Evolutionary conservation across 92 coral and sea anemone genomes (phyloP), one percentile per base, ranked within the genome.

Genomic region (Zoanthus sansibaricus): DNA sequence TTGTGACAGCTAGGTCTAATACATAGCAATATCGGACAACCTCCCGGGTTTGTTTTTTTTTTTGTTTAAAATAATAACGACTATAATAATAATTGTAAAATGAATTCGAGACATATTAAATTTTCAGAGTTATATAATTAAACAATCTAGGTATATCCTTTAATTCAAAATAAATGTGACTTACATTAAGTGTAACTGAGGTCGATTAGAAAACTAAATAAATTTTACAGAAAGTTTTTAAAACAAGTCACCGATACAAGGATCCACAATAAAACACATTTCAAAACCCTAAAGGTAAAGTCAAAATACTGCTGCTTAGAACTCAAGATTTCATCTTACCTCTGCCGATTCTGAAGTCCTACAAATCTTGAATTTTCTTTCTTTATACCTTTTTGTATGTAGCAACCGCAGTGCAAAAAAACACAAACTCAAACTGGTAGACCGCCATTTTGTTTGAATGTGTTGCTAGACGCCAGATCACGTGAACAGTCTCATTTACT

Each of bases 361-460:
- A 16, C 58, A 31, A 62, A 44, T 62, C 72, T n/a, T 17, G 58
- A 14, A 45, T 3, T 46, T 30, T 25, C 31, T 8, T 67, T 47
- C 31, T 66, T 80, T 80, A 1, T 12, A 17, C 11, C 52, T 67
- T 46, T 68, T 33, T 46, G 54, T 80, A 70, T 80, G 74, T 80
- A 80, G 85, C 85, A 80, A 80, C 85, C 85, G 66, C 49, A 67
- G n/a, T 13, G 47, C 85, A 80, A 47, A 33, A 66, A 80, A 58
- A 7, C 55, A 49, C 55, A 49, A 49, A 37, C 42, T 79, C 84
- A 79, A 42, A 64, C 12, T 67, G 17, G 31, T 62, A 32, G 64
- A 80, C 85, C 85, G 85, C 85, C 85, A 80, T 80, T 80, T 80
- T 80, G 85, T 80, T 80, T 80, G 75, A 80, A 80, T 80, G 74